A percentile compares a stretch with the other conserved stretches of the same genome.
These are phyloP conservation scores for Bombus huntii DNA, from an alignment of 1,140 invertebrate genomes.

Conservation along the genomic window DNA sequence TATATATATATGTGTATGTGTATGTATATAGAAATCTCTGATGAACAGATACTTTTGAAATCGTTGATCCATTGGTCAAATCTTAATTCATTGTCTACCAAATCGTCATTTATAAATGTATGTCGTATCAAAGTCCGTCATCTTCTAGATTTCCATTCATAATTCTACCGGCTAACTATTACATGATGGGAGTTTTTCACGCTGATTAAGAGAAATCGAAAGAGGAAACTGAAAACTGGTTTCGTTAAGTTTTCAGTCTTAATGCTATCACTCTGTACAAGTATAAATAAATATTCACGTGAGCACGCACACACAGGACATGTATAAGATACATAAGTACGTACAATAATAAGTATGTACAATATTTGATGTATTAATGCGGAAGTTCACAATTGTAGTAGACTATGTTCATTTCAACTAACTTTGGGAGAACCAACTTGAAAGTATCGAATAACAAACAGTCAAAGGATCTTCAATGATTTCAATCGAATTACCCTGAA, in stretches of 20 bases:
- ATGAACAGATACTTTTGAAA: slow-evolving; percentile 4
- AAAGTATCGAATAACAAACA: not conserved
- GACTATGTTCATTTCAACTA: not conserved
- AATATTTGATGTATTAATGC: slow-evolving; percentile 3
- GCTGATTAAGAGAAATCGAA: slow-evolving; percentile 4
- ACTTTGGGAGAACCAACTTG: not conserved
- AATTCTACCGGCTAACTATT: slow-evolving; percentile 12
- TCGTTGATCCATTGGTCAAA: slow-evolving; percentile 20
- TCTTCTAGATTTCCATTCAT: slow-evolving; percentile 3
- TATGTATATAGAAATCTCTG: not conserved
- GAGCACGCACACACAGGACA: not conserved
- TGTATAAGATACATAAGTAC: not conserved
- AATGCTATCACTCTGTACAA: slow-evolving; percentile 21
- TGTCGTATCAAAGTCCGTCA: slow-evolving; percentile 40
- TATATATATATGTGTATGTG: too few species aligned
- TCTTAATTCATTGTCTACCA: slow-evolving; percentile 33
- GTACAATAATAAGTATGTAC: not conserved
- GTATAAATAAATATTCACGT: not conserved
- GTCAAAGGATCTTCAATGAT: not conserved
- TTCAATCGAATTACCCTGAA: slow-evolving; percentile 36
- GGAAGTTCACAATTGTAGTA: slow-evolving; percentile 4
- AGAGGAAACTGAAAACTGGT: slow-evolving; percentile 23
- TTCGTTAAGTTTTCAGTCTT: slow-evolving; percentile 40
- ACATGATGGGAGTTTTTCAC: not conserved
- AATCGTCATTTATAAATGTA: slow-evolving; percentile 27